A percentile compares a stretch with the other conserved stretches of the same genome.
Conservation (phyloP, 2,113 vertebrate genomes). For the Semicossyphus pulcher region DNA sequence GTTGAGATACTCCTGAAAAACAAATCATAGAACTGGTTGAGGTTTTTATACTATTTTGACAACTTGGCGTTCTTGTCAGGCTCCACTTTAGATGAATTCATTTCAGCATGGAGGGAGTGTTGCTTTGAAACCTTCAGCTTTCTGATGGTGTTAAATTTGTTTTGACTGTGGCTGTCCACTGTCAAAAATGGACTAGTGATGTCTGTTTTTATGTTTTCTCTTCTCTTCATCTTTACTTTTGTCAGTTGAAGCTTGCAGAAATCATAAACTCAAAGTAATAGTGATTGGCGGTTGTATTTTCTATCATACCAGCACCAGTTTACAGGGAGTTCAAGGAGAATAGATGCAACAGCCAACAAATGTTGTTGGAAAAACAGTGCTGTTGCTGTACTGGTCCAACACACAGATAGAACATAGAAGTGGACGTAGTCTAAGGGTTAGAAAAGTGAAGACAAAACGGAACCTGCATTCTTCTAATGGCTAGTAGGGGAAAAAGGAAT, state of each 20-base stretch:
- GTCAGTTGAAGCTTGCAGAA: background rate
- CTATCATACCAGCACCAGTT: background rate
- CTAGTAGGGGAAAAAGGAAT: no score
- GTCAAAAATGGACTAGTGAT: background rate
- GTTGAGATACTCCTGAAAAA: slow-evolving; percentile 94
- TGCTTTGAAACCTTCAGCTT: background rate
- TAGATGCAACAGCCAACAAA: background rate
- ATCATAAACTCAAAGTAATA: background rate
- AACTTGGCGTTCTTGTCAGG: background rate
- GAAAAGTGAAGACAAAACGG: no score
- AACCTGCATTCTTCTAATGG: no score
- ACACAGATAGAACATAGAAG: background rate
- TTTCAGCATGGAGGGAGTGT: background rate
- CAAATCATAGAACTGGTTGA: background rate
- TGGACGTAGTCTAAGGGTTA: background rate
- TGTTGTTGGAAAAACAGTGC: background rate
- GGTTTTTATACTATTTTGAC: background rate
- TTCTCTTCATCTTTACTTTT: background rate
- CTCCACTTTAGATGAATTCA: background rate
- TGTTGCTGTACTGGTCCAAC: background rate
- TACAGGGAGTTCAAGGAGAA: background rate
- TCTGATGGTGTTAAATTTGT: background rate
- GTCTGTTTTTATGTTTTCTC: background rate
- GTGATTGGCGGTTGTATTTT: background rate
- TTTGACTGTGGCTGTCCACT: background rate